Evolutionary conservation across 2,113 vertebrate genomes (phyloP), one percentile per base, ranked within the genome.

Genomic region (Potamarius usumacintae): DNA sequence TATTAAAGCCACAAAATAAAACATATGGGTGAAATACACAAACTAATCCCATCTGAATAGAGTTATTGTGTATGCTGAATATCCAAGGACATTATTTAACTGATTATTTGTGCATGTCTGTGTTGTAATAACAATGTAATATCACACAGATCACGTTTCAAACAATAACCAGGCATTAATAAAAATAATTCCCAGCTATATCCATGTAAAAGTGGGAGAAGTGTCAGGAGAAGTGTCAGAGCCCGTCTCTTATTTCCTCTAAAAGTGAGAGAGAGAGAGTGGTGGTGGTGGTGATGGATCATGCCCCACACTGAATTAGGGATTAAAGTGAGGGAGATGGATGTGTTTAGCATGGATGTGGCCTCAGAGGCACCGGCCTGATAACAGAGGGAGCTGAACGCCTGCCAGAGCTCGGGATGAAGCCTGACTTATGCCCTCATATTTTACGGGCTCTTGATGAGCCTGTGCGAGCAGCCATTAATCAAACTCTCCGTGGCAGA

Each of bases 401-500:
- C 69, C 88, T 90, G 91, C 88, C 90, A 91, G 87, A 89, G 74
- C 82, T 77, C 34, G 72, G 78, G 90, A 88, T 89, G 86, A 85
- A 89, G 71, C 82, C 89, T 90, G 90, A 93, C 89, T 88, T 91
- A 88, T 90, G 90, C 87, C 91, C 90, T 91, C 87, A 90, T 91
- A 91, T 92, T 90, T 91, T 87, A 93, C 90, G 88, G 91, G 76
- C 84, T 88, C 69, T 90, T 89, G 90, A 92, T 87, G 87, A 90
- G 88, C 82, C 88, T 58, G 87, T 88, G 74, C 55, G 74, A 78
- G 85, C 89, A 65, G 48, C 84, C 88, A 90, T 92, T 92, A 88
- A 93, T 93, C 90, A 93, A 86, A 85, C 57, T 55, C 62, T 72
- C 62, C 60, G 50, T 89, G 89, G 90, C 88, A 84, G 84, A 82